A percentile compares a stretch with the other conserved stretches of the same genome.
These are phyloP conservation scores for Drosophila quinaria DNA, from an alignment of 2,888 invertebrate species.

Conservation along the genomic window DNA sequence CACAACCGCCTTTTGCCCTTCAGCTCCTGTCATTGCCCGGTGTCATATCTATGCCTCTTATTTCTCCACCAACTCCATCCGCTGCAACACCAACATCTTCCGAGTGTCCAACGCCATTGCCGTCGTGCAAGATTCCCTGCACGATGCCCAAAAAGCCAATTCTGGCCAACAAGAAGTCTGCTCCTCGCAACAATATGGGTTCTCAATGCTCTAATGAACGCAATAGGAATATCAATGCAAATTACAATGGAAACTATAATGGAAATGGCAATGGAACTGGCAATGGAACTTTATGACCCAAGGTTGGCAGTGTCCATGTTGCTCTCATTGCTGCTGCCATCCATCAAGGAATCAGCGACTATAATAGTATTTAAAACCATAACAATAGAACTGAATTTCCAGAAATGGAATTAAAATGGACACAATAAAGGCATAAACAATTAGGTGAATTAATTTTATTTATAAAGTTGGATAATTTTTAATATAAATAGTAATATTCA, in stretches of 20 bases:
- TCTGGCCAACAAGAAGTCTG: not conserved
- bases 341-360: slow-evolving; percentile 7
- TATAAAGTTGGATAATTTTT: not conserved
- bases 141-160: not conserved
- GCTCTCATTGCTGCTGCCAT: slow-evolving; percentile 57
- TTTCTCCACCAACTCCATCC: not conserved
- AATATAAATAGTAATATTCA: too few relatives aligned
- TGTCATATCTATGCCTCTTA: slow-evolving; percentile 5
- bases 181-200: not conserved
- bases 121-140: not conserved
- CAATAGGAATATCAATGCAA: slow-evolving; percentile 1
- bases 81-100: not conserved
- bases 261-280: slow-evolving; percentile 3
- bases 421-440: not conserved
- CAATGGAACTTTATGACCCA: slow-evolving; percentile 29
- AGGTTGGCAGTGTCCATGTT: slow-evolving; percentile 55
- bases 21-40: slow-evolving; percentile 40
- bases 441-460: not conserved
- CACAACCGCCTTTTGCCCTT: slow-evolving; percentile 24
- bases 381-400: not conserved
- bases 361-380: not conserved
- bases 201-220: slow-evolving; percentile 8
- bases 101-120: not conserved
- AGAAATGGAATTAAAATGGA: not conserved
- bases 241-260: slow-evolving; percentile 1